Percentiles rank a stretch among this genome's conserved stretches.
phyloP scores from a whole-genome alignment of 2,113 vertebrate species.

The Nothocercus julius region DNA sequence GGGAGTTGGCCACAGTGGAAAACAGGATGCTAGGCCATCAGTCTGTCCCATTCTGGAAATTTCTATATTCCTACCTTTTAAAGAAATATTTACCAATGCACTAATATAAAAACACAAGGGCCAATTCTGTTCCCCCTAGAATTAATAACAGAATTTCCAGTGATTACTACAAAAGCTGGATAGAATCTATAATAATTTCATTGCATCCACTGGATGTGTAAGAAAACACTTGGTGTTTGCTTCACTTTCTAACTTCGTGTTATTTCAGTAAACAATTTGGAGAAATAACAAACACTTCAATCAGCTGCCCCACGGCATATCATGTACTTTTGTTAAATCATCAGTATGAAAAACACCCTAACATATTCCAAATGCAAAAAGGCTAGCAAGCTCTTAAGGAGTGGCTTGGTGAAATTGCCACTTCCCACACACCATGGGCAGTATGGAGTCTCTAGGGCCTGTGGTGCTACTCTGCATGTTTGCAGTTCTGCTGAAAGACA shows the following conservation, averaged over 20 bases:
- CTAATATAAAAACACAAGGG: neutral
- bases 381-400: neutral
- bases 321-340: neutral
- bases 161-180: neutral
- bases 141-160: neutral
- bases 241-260: neutral
- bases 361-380: neutral
- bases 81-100: neutral
- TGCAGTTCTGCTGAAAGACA: neutral
- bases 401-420: neutral
- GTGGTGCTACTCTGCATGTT: neutral
- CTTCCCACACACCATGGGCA: neutral
- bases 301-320: neutral
- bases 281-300: neutral
- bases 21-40: constrained; percentile 47
- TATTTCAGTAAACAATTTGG: neutral
- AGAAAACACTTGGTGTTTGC: neutral
- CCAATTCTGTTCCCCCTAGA: neutral
- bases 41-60: neutral
- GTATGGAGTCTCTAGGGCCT: neutral
- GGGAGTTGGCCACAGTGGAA: neutral
- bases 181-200: neutral
- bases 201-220: neutral
- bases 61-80: neutral
- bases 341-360: neutral